These are phyloP conservation scores for Stenurella melanura DNA, from an alignment of 2,888 invertebrate genomes.

Conservation along the genomic window DNA sequence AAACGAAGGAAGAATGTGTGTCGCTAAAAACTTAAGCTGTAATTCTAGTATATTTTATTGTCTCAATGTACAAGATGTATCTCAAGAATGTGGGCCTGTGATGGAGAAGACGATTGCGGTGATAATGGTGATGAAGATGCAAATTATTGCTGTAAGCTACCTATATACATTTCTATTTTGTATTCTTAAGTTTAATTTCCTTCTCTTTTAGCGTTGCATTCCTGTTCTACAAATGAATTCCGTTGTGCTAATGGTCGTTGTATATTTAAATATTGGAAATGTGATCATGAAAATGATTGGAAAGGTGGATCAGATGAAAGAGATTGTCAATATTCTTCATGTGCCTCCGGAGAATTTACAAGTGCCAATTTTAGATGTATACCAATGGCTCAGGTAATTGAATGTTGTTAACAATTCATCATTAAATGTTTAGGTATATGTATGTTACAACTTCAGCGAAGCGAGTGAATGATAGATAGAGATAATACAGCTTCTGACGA, in stretches of 20 bases:
- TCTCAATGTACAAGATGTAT: conserved; percentile 94
- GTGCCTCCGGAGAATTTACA: conserved; percentile 95
- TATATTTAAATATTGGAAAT: conserved; percentile 95
- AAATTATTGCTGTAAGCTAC: conserved; percentile 84
- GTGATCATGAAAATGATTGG: conserved; percentile 96
- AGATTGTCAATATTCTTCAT: conserved; percentile 91
- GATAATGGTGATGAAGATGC: conserved; percentile 92
- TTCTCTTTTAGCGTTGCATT: conserved; percentile 84
- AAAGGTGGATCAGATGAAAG: conserved; percentile 94
- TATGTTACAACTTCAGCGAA: conserved; percentile 76
- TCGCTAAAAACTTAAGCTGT: conserved; percentile 89
- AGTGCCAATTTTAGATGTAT: conserved; percentile 96
- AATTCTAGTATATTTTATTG: conserved; percentile 94
- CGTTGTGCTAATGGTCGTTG: conserved; percentile 96
- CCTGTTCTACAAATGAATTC: conserved; percentile 95
- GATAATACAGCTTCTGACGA: conserved; percentile 94
- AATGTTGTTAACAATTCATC: background rate
- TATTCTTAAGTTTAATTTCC: background rate
- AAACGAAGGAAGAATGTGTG: conserved; percentile 96
- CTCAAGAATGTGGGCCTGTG: conserved; percentile 95
- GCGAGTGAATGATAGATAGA: conserved; percentile 95
- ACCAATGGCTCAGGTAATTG: conserved; percentile 82
- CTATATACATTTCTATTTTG: conserved; percentile 23
- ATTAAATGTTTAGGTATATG: too few species aligned
- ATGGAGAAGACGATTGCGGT: conserved; percentile 94